phyloP scores from a whole-genome alignment of 2,888 invertebrate genomes.

The Cabera pusaria region DNA sequence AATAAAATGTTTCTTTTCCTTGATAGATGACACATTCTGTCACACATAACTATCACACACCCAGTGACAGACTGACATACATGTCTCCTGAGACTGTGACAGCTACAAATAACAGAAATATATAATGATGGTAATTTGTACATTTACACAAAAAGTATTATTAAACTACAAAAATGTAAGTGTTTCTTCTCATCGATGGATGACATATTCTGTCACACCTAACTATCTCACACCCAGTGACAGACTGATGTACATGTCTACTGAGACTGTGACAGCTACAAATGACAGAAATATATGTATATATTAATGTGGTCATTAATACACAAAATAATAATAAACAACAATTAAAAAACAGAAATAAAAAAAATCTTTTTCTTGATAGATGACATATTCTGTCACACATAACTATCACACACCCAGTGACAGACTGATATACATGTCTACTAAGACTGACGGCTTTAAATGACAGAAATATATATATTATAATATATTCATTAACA shows the following conservation, averaged over 20 bases:
- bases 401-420: constrained; percentile 11
- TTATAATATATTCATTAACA: no score
- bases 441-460: constrained; percentile 12
- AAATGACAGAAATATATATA: constrained; percentile 13
- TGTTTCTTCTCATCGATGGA: no score
- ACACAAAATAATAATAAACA: no score
- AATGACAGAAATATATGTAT: constrained; percentile 7
- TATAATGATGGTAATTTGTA: no score
- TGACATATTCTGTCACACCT: not conserved
- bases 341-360: no score
- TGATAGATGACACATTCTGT: constrained; percentile 4
- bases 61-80: constrained; percentile 28
- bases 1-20: no score
- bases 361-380: no score
- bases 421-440: constrained; percentile 31
- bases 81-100: constrained; percentile 20
- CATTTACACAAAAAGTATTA: no score
- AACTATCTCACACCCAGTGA: constrained; percentile 30
- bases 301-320: no score
- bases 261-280: constrained; percentile 8
- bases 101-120: constrained; percentile 9
- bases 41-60: constrained; percentile 10
- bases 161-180: no score
- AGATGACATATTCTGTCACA: constrained; percentile 7
- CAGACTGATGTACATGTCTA: constrained; percentile 26